A percentile compares a stretch with the other conserved stretches of the same genome.
These are phyloP conservation scores for Batillaria attramentaria DNA, from an alignment of 1,140 invertebrate genomes.

Conservation along the genomic window DNA sequence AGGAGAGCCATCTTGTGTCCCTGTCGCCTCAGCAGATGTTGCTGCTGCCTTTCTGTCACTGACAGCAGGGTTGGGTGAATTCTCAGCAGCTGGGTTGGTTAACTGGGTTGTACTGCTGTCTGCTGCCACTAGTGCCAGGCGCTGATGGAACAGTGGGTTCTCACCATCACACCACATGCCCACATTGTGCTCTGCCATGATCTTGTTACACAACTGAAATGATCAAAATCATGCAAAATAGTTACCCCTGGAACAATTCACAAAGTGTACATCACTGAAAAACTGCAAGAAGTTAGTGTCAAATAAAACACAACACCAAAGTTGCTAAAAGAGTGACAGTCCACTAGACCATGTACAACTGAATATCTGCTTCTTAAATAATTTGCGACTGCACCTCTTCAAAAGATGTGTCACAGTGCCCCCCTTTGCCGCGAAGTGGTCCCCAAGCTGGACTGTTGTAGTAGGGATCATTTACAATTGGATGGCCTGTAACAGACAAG, in stretches of 20 bases:
- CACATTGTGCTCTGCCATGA: conserved; percentile 49
- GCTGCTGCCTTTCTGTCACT: neutral
- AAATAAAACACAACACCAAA: neutral
- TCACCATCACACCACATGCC: conserved; percentile 46
- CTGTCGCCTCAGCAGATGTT: neutral
- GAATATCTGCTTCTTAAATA: neutral
- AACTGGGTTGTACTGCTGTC: too few species aligned
- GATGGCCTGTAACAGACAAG: conserved; percentile 80
- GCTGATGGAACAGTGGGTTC: conserved; percentile 34
- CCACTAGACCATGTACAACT: neutral
- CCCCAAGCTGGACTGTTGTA: conserved; percentile 77
- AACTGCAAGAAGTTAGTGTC: neutral
- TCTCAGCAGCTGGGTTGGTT: too few species aligned
- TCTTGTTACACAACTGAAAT: conserved; percentile 39
- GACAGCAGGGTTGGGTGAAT: too few species aligned
- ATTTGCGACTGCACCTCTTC: conserved; percentile 81
- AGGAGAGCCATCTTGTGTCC: neutral
- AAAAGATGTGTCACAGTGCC: conserved; percentile 91
- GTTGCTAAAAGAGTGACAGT: neutral
- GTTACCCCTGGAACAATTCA: neutral
- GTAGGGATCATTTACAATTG: conserved; percentile 96
- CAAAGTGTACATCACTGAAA: neutral
- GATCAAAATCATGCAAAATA: neutral
- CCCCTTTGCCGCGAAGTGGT: conserved; percentile 88
- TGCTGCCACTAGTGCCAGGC: conserved; percentile 34